Conservation (phyloP, 2,797 vertebrate species). For the Synanceia verrucosa region DNA sequence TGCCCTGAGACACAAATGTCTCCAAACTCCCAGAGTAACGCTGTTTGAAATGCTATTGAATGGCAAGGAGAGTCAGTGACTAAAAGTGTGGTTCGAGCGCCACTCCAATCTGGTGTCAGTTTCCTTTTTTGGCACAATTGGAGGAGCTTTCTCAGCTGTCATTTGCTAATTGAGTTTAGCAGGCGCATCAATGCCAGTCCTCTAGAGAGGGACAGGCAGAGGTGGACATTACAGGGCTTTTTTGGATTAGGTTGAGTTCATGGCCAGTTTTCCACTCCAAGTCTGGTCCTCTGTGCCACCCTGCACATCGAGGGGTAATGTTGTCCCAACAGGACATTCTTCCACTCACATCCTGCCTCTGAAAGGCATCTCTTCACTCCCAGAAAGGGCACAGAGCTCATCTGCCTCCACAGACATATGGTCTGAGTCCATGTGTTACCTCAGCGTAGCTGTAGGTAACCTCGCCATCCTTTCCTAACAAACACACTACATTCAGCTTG, state of each 20-base stretch:
- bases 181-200: conserved; percentile 58
- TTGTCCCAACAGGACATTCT: conserved; percentile 77
- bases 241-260: conserved; percentile 73
- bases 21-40: conserved; percentile 24
- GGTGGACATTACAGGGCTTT: conserved; percentile 72
- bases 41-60: conserved; percentile 14
- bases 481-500: conserved; percentile 44
- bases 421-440: conserved; percentile 15
- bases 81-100: conserved; percentile 31
- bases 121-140: conserved; percentile 77
- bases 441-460: conserved; percentile 2
- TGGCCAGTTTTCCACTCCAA: conserved; percentile 82
- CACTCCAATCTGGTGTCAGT: conserved; percentile 50
- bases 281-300: conserved; percentile 72
- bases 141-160: conserved; percentile 72
- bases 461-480: conserved; percentile 18
- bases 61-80: conserved; percentile 27
- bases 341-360: conserved; percentile 50
- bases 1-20: not conserved
- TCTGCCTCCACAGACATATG: conserved; percentile 30
- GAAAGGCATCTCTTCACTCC: conserved; percentile 58
- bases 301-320: conserved; percentile 64
- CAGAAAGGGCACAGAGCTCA: conserved; percentile 65
- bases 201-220: conserved; percentile 51
- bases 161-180: conserved; percentile 74